Base-by-base conservation (phyloP, 2,888 invertebrate species). In the Dasysyrphus albostriatus region DNA sequence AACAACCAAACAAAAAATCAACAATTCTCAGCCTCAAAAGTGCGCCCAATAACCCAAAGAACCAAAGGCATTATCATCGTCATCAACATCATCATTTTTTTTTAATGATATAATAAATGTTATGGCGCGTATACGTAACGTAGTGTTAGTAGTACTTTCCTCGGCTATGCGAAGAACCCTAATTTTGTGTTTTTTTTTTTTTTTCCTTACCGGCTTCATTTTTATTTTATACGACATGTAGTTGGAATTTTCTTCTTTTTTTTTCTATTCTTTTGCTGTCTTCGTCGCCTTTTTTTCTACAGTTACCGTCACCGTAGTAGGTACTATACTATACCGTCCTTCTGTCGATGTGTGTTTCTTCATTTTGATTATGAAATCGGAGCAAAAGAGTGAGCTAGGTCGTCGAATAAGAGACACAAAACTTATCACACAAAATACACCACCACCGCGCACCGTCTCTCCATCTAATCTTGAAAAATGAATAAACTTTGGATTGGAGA, bases 21-120 rank as follows among this genome's bases (percentile, higher is more conserved):
- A 78, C 77, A 78, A 78, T 78, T 82, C 70, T 70, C 70, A 70
- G 78, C 74, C 78, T 82, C 58, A 78, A 72, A 87, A 87, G 69
- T 74, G 77, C 82, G 74, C 87, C 83, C 87, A 87, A 87, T 87
- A 87, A 87, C 78, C 85, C 73, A 81, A 83, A 83, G 87, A 87
- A 87, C 87, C 87, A 83, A 83, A 87, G 79, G 79, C 87, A 87
- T 87, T 87, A 87, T 87, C 87, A 72, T 87, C 87, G 83, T 83
- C 87, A 83, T 84, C 83, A 84, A 70, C 83, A 84, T 79, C 83
- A 84, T 83, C 87, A 87, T 83, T 83, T 87, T 87, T 56, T 84
- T 87, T 87, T 87, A 87, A 87, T 87, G 87, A 87, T 87, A 87
- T 87, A 87, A 79, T 83, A 87, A 87, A 87, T 87, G 87, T 82